Conservation (phyloP, 2,113 vertebrate genomes). For the Chinchilla lanigera region DNA sequence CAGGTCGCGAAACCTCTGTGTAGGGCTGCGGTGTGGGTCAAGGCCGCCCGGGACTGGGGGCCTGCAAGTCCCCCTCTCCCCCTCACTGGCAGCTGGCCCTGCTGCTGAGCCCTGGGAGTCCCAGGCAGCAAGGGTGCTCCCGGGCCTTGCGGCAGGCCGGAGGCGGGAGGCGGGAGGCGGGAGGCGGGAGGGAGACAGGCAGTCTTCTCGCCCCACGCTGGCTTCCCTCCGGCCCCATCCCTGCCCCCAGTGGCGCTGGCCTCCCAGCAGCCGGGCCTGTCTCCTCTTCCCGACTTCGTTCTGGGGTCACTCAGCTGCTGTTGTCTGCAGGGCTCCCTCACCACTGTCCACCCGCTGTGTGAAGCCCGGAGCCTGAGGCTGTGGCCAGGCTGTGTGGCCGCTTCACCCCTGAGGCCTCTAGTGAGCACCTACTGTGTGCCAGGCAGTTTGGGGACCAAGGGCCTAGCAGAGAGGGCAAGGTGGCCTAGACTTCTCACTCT, state of each 20-base stretch:
- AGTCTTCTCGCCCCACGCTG: not conserved
- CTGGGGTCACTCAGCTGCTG: no score
- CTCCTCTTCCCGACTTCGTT: not conserved
- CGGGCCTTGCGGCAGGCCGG: not conserved
- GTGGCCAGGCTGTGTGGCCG: rapidly evolving
- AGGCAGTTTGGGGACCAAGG: rapidly evolving
- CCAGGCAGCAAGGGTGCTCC: not conserved
- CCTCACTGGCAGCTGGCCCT: not conserved
- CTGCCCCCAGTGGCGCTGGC: not conserved
- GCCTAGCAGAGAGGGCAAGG: not conserved
- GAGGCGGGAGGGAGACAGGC: not conserved
- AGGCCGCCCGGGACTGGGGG: rapidly evolving
- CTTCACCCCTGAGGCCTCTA: rapidly evolving
- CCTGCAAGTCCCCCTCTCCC: not conserved
- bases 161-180: not conserved
- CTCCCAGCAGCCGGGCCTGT: not conserved
- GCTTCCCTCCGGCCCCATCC: not conserved
- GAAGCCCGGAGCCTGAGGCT: rapidly evolving
- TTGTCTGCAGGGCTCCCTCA: rapidly evolving
- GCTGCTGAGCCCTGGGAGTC: not conserved
- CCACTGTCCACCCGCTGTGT: rapidly evolving
- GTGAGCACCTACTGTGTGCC: not conserved
- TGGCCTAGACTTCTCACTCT: not conserved
- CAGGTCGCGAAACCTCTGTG: not conserved
- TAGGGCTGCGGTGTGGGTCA: not conserved